Evolutionary conservation across 2,797 vertebrate species (phyloP).

Genomic region (Tiaroga cobitis): DNA sequence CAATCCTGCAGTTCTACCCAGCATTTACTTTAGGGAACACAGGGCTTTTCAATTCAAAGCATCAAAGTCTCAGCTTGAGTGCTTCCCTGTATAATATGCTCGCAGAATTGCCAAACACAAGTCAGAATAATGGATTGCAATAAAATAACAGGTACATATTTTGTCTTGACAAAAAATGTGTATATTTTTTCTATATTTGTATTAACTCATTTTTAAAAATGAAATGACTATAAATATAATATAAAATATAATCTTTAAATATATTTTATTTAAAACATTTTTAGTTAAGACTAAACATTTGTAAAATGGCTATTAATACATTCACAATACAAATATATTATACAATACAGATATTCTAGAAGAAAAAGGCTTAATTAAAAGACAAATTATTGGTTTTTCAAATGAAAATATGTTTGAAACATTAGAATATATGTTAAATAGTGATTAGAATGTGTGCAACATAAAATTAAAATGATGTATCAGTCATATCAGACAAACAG

Average conservation of each 20-base stretch:
- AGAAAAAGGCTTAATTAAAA: not conserved
- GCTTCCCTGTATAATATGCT: not conserved
- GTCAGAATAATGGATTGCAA: slow-evolving; percentile 2
- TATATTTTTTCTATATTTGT: not conserved
- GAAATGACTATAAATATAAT: too few species aligned
- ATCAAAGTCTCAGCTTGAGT: slow-evolving; percentile 22
- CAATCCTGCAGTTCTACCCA: not conserved
- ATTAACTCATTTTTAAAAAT: too few species aligned
- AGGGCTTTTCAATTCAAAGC: not conserved
- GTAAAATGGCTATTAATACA: not conserved
- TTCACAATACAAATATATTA: not conserved
- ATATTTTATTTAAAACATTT: not conserved
- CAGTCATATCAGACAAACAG: too few species aligned
- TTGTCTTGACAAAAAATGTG: not conserved
- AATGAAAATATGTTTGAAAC: not conserved
- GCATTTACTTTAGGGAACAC: not conserved
- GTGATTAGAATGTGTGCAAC: not conserved
- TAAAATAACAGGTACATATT: not conserved
- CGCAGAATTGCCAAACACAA: not conserved
- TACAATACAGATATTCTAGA: too few species aligned
- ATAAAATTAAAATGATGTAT: not conserved
- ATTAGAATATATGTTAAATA: not conserved
- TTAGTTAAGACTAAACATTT: not conserved
- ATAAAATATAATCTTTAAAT: not conserved
- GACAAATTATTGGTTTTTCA: too few species aligned